Evolutionary conservation across 2,113 vertebrate species (phyloP), one percentile per base, ranked within the genome.

Genomic region (Saguinus midas): DNA sequence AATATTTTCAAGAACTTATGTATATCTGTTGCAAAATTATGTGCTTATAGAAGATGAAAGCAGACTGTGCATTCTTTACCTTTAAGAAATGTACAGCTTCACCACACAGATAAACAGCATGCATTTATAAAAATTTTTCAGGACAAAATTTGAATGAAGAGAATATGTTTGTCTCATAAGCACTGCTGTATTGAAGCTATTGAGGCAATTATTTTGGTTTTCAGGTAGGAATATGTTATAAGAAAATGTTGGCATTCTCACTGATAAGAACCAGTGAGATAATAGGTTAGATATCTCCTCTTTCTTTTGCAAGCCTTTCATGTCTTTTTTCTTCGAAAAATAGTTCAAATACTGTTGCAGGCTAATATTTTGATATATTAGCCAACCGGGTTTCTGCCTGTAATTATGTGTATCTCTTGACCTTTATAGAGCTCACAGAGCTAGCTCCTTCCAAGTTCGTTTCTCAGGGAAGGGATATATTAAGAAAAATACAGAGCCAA

Each of bases 341-440:
- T 10, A 85, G 29, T 88, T 87, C 78, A 72, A 89, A 43, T 29
- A 18, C 37, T 79, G 32, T 25, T 61, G 35, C 68, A 90, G 10
- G n/a, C 75, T 93, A 89, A 52, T 91, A 73, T 83, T 91, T 87
- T 96, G 84, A 76, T 80, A 50, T 43, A 58, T 82, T 90, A 70
- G 12, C 21, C 75, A 83, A 82, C 5, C 25, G 21, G 14, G 13
- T 57, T 35, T 81, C 17, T 75, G 55, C 37, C 13, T 35, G 5
- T 76, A 43, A 73, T 81, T 76, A 20, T 68, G 7, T 86, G 35
- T 50, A 61, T 20, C 16, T 95, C 58, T 7, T 81, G 78, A 90
- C 64, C 48, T 92, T 85, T 72, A 72, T n/a, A 64, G 37, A 81
- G 35, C 17, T 80, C 27, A 88, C 27, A 75, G 23, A 68, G 18